Conservation (phyloP, 2,113 vertebrate genomes). For the Bubalus kerabau region DNA sequence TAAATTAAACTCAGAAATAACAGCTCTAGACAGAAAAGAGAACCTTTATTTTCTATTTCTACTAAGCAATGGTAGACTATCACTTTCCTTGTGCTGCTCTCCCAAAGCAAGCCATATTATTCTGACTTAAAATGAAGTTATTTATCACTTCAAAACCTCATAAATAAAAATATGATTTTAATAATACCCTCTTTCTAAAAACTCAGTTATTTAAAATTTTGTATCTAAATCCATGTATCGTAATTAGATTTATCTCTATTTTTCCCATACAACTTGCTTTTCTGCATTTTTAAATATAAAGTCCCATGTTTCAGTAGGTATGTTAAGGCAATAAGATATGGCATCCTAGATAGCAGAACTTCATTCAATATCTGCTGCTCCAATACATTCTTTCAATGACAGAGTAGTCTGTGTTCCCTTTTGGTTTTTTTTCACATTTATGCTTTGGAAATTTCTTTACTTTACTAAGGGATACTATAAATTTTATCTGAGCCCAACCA, state of each 20-base stretch:
- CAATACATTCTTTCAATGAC: not conserved
- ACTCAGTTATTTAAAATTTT: not conserved
- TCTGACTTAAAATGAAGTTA: not conserved
- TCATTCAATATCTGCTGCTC: not conserved
- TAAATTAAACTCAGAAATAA: not conserved
- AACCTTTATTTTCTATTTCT: not conserved
- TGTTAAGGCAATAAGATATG: not conserved
- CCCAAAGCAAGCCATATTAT: not conserved
- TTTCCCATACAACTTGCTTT: not conserved
- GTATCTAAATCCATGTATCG: not conserved
- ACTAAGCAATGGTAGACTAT: not conserved
- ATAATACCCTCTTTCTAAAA: not conserved
- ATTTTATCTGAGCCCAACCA: not conserved
- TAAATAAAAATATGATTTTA: not conserved
- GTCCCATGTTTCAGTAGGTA: not conserved
- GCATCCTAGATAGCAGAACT: not conserved
- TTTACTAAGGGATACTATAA: not conserved
- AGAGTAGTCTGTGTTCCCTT: not conserved
- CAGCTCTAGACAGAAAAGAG: not conserved
- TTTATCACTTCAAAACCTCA: not conserved
- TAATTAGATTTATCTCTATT: not conserved
- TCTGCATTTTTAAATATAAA: not conserved
- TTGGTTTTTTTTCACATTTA: not conserved
- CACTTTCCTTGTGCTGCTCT: not conserved
- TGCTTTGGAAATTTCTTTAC: not conserved